Evolutionary conservation across 2,113 vertebrate genomes (phyloP), one percentile per base, ranked within the genome.

Genomic region (Beaufortia kweichowensis): DNA sequence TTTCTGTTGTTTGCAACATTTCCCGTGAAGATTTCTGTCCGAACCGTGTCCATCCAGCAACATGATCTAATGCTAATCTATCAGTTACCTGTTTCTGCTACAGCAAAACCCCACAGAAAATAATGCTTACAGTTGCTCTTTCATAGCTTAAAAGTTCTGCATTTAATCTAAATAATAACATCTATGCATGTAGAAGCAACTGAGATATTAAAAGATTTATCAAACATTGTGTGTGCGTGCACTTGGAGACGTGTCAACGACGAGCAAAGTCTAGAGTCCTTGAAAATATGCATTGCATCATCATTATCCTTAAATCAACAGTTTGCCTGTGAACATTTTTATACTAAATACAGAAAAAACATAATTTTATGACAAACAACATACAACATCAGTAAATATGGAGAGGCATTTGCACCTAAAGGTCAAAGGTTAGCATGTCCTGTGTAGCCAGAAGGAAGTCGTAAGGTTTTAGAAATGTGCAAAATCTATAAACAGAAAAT

Each of bases 241-340:
- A 9, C 26, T 0, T 76, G 48, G 29, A 31, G 66, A 23, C 50
- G 61, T 31, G 26, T 29, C 62, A 75, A 78, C 68, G 24, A 57
- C 5, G 69, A 72, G 21, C 35, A 59, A 72, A 41, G 69, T 59
- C 31, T 12, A 59, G 55, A 26, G 33, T 19, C 50, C 67, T 24
- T 70, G 50, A 70, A 56, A 55, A 24, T 46, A 19, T 9, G 29
- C 31, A 10, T 15, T 1, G 7, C 48, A 53, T 3, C 43, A 46
- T 46, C 43, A 17, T 10, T 12, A 29, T 31, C 23, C n/a, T 33
- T 23, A 3, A 69, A 33, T 70, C 21, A n/a, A 56, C n/a, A 53
- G 5, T 53, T 53, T 53, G 48, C n/a, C 48, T 5, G 14, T 1
- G 4, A 17, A 4, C 12, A 17, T 48, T 65, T 66, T n/a, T 46